Conservation (phyloP, 2,888 invertebrate genomes). For the Metellina segmentata region DNA sequence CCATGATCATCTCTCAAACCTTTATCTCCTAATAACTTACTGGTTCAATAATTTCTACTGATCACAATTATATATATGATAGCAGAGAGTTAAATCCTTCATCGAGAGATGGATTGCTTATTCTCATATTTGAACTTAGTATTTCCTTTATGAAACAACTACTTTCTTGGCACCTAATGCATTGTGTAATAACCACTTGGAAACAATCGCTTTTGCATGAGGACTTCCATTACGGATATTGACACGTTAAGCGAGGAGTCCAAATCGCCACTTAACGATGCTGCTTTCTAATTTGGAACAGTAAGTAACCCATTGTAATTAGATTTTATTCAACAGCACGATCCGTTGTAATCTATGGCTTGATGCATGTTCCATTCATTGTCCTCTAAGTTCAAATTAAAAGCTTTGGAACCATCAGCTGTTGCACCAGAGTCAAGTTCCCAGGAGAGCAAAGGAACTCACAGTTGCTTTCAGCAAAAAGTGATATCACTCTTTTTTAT, state of each 20-base stretch:
- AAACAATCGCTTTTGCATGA: background rate
- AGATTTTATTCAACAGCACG: slow-evolving; percentile 25
- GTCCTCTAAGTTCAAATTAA: background rate
- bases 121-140: background rate
- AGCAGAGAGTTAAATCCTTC: background rate
- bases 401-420: background rate
- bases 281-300: slow-evolving; percentile 26
- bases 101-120: background rate
- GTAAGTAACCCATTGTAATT: slow-evolving; percentile 42
- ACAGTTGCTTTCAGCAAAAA: background rate
- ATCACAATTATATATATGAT: too few relatives aligned
- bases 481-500: background rate
- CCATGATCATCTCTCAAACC: too few relatives aligned
- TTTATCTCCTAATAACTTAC: too few relatives aligned
- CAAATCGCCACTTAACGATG: slow-evolving; percentile 49
- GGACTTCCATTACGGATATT: slow-evolving; percentile 30
- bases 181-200: background rate
- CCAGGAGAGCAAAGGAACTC: background rate
- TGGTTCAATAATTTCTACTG: too few relatives aligned
- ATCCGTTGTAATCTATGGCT: background rate
- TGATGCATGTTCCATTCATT: background rate
- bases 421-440: background rate
- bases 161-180: background rate
- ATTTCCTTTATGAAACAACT: background rate
- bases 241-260: slow-evolving; percentile 16